A percentile compares a stretch with the other conserved stretches of the same genome.
Conservation (phyloP, 2,888 invertebrate genomes). For the Plusia festucae region DNA sequence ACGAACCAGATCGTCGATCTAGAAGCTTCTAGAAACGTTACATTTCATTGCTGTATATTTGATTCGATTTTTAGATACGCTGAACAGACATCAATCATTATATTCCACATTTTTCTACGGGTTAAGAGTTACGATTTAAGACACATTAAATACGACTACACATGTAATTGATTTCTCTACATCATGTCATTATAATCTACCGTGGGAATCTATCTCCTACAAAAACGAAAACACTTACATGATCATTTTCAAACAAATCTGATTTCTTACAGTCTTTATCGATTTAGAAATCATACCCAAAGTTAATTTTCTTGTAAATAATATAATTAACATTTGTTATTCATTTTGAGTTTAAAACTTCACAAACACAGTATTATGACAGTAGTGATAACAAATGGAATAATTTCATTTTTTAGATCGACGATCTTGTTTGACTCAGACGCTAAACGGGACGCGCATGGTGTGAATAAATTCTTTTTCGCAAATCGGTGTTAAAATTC, state of each 20-base stretch:
- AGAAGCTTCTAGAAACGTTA: neutral
- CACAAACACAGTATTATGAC: neutral
- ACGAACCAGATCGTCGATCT: conserved; percentile 54
- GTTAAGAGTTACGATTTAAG: too few relatives aligned
- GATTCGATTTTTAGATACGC: too few relatives aligned
- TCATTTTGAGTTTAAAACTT: neutral
- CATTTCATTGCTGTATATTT: neutral
- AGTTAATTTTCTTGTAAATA: neutral
- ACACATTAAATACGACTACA: too few relatives aligned
- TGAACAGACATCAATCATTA: too few relatives aligned
- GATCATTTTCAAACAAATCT: neutral
- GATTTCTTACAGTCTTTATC: neutral
- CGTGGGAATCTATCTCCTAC: too few relatives aligned
- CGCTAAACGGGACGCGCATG: conserved; percentile 61
- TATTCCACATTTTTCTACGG: too few relatives aligned
- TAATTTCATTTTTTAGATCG: conserved; percentile 42
- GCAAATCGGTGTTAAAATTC: conserved; percentile 46
- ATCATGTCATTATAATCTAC: too few relatives aligned
- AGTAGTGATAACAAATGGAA: neutral
- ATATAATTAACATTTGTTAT: neutral
- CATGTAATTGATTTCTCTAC: too few relatives aligned
- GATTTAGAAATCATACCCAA: neutral
- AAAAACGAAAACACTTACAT: too few relatives aligned
- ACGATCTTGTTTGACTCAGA: conserved; percentile 61
- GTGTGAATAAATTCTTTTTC: conserved; percentile 53